Percentiles rank a stretch among this genome's conserved stretches.
phyloP scores from a whole-genome alignment of 2,113 vertebrate species.

The Ia io region DNA sequence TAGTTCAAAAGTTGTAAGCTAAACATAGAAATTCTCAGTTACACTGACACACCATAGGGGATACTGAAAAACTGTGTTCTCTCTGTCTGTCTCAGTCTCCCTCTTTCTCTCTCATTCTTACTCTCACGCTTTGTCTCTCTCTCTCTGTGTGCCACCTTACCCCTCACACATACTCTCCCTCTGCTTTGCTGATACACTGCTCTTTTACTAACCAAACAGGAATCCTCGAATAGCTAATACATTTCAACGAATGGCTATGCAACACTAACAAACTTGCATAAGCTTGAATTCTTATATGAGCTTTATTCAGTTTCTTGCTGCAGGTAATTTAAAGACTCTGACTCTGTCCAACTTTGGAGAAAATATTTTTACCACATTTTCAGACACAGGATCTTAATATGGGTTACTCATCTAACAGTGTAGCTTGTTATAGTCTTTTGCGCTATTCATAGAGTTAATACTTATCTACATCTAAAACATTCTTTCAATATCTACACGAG shows the following conservation, averaged over 20 bases:
- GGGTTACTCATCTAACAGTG: background rate
- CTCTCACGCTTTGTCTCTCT: background rate
- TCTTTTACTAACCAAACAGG: background rate
- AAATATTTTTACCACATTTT: background rate
- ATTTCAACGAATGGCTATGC: background rate
- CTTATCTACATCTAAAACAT: background rate
- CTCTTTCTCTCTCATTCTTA: background rate
- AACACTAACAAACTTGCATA: too few species aligned
- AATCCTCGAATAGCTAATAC: background rate
- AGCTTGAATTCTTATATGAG: slow-evolving; percentile 1
- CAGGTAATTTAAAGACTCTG: background rate
- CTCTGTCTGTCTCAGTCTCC: background rate
- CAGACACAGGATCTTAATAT: background rate
- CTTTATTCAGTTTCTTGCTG: background rate
- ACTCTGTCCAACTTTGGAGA: background rate
- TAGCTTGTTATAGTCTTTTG: background rate
- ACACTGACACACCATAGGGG: background rate
- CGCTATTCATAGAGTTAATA: background rate
- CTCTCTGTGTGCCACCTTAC: background rate
- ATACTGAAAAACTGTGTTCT: background rate
- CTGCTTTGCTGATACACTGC: background rate
- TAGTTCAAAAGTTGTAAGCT: background rate
- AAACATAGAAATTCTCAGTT: background rate
- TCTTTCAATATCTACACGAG: background rate
- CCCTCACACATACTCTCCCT: background rate